phyloP scores from a whole-genome alignment of 1,140 invertebrate genomes.

The Drosophila trapezifrons region DNA sequence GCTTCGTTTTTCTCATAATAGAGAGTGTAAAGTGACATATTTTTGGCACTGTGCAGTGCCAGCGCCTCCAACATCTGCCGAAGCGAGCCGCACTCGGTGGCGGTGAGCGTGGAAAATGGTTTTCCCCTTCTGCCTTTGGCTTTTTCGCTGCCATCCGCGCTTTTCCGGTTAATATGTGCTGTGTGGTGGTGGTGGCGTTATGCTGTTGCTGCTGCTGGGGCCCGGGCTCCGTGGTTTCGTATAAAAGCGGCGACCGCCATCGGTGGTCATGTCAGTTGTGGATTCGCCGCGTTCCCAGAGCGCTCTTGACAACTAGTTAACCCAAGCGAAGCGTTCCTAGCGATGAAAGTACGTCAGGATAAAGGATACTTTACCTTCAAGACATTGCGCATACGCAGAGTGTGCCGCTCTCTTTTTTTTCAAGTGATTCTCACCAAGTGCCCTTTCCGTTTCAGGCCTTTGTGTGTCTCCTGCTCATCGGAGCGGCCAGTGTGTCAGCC shows the following conservation, averaged over 20 bases:
- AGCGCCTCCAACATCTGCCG: conserved; percentile 24
- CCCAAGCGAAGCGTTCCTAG: conserved; percentile 37
- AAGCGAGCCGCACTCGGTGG: background rate
- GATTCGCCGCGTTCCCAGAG: conserved; percentile 48
- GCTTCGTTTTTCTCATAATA: no score
- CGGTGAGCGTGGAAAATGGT: conserved; percentile 36
- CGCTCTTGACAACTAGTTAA: conserved; percentile 36
- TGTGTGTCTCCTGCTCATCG: conserved; percentile 76
- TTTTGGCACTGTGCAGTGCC: conserved; percentile 1
- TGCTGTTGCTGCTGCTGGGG: background rate
- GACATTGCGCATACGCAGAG: conserved; percentile 38
- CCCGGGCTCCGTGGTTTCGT: conserved; percentile 24
- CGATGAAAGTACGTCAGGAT: conserved; percentile 66
- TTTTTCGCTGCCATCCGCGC: conserved; percentile 26
- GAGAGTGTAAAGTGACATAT: background rate
- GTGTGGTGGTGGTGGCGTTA: background rate
- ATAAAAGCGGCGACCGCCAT: conserved; percentile 60
- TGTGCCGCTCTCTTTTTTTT: conserved; percentile 6
- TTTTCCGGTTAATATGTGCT: conserved; percentile 50
- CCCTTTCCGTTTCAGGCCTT: conserved; percentile 59
- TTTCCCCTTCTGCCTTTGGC: conserved; percentile 33
- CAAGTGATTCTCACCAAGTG: conserved; percentile 8
- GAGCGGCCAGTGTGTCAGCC: conserved; percentile 70
- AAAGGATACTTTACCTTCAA: background rate
- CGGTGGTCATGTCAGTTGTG: conserved; percentile 70